Conservation (phyloP, 2,888 invertebrate genomes). For the Rhamphomyia laevipes region DNA sequence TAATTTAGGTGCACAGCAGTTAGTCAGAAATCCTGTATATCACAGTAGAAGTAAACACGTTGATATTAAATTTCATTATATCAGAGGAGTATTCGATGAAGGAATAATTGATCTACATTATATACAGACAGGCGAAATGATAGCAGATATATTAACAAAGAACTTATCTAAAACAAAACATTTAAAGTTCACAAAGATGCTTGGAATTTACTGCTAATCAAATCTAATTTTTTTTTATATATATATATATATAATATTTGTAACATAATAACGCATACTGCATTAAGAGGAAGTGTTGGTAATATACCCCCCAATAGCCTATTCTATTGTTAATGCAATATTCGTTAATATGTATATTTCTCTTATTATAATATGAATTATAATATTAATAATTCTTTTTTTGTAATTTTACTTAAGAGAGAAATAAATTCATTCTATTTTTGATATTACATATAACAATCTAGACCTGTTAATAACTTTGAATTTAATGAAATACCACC, state of each 20-base stretch:
- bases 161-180: conserved; percentile 3
- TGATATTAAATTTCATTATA: conserved; percentile 6
- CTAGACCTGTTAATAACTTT: conserved; percentile 23
- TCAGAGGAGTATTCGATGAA: conserved; percentile 6
- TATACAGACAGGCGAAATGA: conserved; percentile 1
- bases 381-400: no score
- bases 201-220: not conserved
- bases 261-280: no score
- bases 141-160: conserved; percentile 8
- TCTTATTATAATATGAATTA: no score
- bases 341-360: no score
- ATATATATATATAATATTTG: not conserved
- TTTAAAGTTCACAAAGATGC: not conserved
- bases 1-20: conserved; percentile 5
- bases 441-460: no score
- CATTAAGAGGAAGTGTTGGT: no score
- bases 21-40: conserved; percentile 6
- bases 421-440: no score
- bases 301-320: no score
- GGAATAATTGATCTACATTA: not conserved
- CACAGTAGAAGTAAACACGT: conserved; percentile 6
- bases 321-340: no score
- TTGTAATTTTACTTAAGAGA: no score
- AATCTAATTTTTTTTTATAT: not conserved
- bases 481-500: conserved; percentile 20